Base-by-base conservation (phyloP, 2,888 invertebrate species). In the Myopa testacea region DNA sequence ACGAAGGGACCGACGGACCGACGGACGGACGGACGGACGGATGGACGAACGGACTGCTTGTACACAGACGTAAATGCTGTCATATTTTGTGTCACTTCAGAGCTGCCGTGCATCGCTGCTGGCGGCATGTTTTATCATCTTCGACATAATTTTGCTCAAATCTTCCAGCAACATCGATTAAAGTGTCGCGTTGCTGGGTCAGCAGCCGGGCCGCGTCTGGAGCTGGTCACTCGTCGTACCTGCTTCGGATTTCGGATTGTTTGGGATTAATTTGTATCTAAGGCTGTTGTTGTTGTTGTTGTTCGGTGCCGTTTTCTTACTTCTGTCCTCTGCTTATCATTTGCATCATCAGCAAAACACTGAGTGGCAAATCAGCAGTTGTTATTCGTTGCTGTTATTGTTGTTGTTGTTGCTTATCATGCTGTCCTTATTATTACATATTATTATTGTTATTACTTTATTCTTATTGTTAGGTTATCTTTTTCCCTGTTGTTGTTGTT, bases 111-210 rank as follows among this genome's bases (percentile, higher is more conserved):
- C 7, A 16, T 19, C 75, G 45, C 62, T 75, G 82, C 82, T 81
- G 80, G 82, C 83, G 83, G 83, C 83, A 79, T 80, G 78, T 81
- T 83, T 82, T 83, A 82, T 83, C 83, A 82, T 83, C 83, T 82
- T 81, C 81, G 83, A 82, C 81, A 82, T 82, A 82, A 82, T 82
- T 82, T 81, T 80, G 75, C 80, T 79, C 81, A 60, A 62, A 71
- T 72, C 72, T 72, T 72, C 45, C 6, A 58, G 38, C 60, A 72
- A 72, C 67, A 67, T 67, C 14, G 55, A 37, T 52, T 55, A 67
- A 67, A 68, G 75, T 3, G 45, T 45, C 19, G n/a, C 26, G 62
- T n/a, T 26, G 26, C 26, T 62, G 7, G 45, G 45, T 10, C 45
- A 45, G 45, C 58, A 16, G 16, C 16, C 38, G 58, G 72, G 7